Percentiles rank a stretch among this genome's conserved stretches.
Evolutionary conservation across 2,888 invertebrate species (phyloP).

Genomic region (Incurvaria masculella): DNA sequence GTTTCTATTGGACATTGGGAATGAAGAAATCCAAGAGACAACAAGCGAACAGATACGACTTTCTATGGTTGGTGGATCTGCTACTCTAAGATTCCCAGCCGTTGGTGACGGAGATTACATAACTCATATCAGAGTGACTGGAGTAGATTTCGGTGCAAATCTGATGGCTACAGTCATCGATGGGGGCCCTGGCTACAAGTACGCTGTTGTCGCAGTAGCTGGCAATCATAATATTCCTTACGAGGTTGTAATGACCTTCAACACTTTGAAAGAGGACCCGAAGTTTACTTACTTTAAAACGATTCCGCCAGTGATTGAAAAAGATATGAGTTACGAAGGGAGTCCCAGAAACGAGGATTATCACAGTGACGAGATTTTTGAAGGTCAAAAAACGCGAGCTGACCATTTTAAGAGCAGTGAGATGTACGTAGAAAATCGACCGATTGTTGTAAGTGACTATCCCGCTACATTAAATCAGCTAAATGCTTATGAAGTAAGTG

Average conservation of each 20-base stretch:
- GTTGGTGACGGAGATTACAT: conserved; percentile 35
- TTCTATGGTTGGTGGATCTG: conserved; percentile 39
- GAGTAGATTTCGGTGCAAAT: conserved; percentile 44
- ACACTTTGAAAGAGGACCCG: conserved; percentile 22
- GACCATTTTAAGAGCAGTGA: neutral
- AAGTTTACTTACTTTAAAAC: neutral
- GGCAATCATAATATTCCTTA: conserved; percentile 36
- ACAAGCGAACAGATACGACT: conserved; percentile 41
- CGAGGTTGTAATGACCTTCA: conserved; percentile 39
- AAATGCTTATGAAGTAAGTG: conserved; percentile 26
- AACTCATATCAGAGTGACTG: conserved; percentile 41
- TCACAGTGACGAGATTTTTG: neutral
- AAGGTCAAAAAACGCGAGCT: neutral
- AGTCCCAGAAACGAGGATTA: neutral
- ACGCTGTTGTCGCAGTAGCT: conserved; percentile 38
- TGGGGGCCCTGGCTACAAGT: conserved; percentile 46
- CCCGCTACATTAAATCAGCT: conserved; percentile 20
- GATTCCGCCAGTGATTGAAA: neutral
- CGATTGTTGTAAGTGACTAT: too few species aligned
- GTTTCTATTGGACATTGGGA: conserved; percentile 43
- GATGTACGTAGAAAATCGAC: neutral
- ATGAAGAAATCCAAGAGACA: conserved; percentile 43
- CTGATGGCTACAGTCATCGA: conserved; percentile 42
- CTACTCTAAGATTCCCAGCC: conserved; percentile 43
- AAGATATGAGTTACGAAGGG: neutral